phyloP scores from a whole-genome alignment of 2,113 vertebrate species.

The Atractosteus spatula region DNA sequence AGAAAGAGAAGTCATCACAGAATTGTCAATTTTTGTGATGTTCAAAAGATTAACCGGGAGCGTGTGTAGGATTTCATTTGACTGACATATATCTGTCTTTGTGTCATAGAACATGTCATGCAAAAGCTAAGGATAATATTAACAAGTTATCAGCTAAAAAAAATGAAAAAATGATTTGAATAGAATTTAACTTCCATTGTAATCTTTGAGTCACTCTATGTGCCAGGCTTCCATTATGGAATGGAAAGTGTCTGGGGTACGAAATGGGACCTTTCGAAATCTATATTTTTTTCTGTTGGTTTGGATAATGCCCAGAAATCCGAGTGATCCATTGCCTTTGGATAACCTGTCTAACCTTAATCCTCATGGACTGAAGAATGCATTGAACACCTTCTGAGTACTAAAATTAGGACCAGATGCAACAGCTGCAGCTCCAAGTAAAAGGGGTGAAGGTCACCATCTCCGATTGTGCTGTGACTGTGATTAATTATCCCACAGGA shows the following conservation, averaged over 20 bases:
- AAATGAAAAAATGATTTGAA: too few species aligned
- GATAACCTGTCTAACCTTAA: slow-evolving; percentile 7
- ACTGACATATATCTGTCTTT: too few species aligned
- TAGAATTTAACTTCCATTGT: slow-evolving; percentile 26
- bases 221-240: slow-evolving; percentile 18
- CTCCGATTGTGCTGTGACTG: slow-evolving; percentile 23
- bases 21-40: too few species aligned
- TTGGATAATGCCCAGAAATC: neutral
- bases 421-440: slow-evolving; percentile 34
- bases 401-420: slow-evolving; percentile 40
- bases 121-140: too few species aligned
- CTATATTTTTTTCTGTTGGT: neutral
- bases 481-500: slow-evolving; percentile 35
- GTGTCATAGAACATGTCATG: too few species aligned
- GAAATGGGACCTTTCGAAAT: slow-evolving; percentile 5
- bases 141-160: too few species aligned
- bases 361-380: neutral
- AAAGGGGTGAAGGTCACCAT: slow-evolving; percentile 29
- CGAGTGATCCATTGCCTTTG: slow-evolving; percentile 3
- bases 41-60: too few species aligned
- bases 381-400: slow-evolving; percentile 12
- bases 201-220: slow-evolving; percentile 15
- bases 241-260: neutral
- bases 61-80: too few species aligned
- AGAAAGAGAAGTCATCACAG: too few species aligned